These are phyloP conservation scores for Sigmodon hispidus DNA, from an alignment of 2,113 vertebrate genomes.

Conservation along the genomic window DNA sequence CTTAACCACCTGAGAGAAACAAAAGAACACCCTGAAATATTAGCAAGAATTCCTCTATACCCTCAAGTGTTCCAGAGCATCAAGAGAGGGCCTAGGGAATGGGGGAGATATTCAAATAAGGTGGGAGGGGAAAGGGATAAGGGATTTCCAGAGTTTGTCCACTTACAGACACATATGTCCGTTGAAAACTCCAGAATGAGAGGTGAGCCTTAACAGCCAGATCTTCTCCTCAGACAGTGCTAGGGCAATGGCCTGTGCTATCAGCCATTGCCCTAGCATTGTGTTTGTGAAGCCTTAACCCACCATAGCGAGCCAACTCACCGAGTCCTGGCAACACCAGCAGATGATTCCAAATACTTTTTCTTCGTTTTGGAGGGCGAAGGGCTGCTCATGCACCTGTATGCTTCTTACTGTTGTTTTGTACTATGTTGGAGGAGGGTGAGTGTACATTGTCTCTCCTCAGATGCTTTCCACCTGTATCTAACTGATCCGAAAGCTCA, in stretches of 20 bases:
- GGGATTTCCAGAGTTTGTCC: background rate
- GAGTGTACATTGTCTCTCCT: background rate
- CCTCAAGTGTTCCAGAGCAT: background rate
- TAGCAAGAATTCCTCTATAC: background rate
- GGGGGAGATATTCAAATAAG: background rate
- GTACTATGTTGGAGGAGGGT: background rate
- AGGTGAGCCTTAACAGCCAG: background rate
- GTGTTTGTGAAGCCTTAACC: background rate
- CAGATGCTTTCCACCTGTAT: no score
- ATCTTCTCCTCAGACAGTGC: background rate
- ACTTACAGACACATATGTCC: background rate
- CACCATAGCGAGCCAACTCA: background rate
- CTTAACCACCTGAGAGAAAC: background rate
- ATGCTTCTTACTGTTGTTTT: background rate
- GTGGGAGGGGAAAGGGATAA: rapidly evolving
- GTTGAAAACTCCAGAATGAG: background rate
- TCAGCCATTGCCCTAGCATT: no score
- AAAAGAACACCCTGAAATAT: background rate
- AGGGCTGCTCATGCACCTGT: background rate
- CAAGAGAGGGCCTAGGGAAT: background rate
- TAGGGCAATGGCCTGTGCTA: background rate
- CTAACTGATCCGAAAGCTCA: background rate
- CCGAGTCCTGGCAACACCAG: background rate
- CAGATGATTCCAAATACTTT: background rate
- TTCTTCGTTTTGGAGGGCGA: background rate